A percentile compares a stretch with the other conserved stretches of the same genome.
Evolutionary conservation across 2,888 invertebrate species (phyloP).

Genomic region (Drosophila suboccidentalis): DNA sequence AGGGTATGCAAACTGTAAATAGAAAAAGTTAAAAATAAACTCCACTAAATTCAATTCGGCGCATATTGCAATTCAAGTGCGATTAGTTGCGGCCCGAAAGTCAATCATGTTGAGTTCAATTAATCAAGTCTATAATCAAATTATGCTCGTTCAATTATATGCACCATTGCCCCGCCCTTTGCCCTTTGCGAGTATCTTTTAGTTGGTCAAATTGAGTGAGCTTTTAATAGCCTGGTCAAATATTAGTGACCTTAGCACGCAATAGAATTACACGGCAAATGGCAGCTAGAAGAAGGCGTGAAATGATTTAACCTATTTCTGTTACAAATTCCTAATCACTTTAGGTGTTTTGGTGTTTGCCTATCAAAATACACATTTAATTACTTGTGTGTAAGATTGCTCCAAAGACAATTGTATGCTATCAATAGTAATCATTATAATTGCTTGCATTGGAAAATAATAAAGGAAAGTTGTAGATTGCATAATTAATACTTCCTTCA

Average conservation of each 20-base stretch:
- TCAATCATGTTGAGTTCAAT: conserved; percentile 13
- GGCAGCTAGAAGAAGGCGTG: conserved; percentile 51
- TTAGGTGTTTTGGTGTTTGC: conserved; percentile 45
- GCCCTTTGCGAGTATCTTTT: not conserved
- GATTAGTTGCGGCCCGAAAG: not conserved
- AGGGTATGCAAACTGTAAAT: conserved; percentile 31
- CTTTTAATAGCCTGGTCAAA: conserved; percentile 50
- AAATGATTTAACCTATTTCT: conserved; percentile 58
- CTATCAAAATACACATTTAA: conserved; percentile 55
- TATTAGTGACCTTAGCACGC: conserved; percentile 61
- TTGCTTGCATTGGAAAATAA: conserved; percentile 2
- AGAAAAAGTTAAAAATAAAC: conserved; percentile 64
- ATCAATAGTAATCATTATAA: not conserved
- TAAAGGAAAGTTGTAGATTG: not conserved
- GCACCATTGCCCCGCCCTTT: not conserved
- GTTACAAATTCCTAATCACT: conserved; percentile 58
- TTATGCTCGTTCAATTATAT: conserved; percentile 24
- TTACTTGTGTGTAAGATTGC: conserved; percentile 12
- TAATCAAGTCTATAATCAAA: conserved; percentile 36
- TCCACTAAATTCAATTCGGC: not conserved
- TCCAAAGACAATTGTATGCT: not conserved
- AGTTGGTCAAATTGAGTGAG: conserved; percentile 8
- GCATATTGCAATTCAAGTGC: conserved; percentile 10
- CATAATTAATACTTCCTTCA: not conserved
- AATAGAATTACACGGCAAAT: conserved; percentile 26